These are phyloP conservation scores for Lasioglossum lativentre DNA, from an alignment of 2,888 invertebrate species.

Conservation along the genomic window DNA sequence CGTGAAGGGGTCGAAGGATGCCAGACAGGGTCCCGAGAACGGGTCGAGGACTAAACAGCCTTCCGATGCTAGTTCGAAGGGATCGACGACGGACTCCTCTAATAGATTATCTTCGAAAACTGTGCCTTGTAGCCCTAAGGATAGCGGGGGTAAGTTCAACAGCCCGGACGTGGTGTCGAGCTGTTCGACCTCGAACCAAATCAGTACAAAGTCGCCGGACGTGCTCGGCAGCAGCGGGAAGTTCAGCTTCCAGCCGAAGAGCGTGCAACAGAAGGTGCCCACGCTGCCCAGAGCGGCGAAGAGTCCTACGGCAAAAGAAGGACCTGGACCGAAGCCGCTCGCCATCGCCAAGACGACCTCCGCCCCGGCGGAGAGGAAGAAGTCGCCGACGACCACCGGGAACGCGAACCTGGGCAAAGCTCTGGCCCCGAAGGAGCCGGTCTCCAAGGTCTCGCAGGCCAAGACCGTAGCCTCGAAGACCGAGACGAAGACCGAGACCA, in stretches of 20 bases:
- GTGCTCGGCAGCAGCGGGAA: conserved; percentile 77
- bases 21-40: conserved; percentile 65
- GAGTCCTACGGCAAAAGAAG: conserved; percentile 78
- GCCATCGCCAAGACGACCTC: conserved; percentile 84
- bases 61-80: conserved; percentile 65
- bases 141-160: conserved; percentile 83
- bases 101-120: conserved; percentile 61
- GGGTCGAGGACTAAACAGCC: conserved; percentile 47
- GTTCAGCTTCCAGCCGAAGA: conserved; percentile 77
- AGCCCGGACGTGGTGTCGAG: conserved; percentile 91
- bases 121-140: conserved; percentile 77
- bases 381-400: conserved; percentile 68
- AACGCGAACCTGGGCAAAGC: conserved; percentile 59
- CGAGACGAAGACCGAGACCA: conserved; percentile 53
- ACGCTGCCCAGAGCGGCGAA: conserved; percentile 81
- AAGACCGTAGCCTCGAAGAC: conserved; percentile 47
- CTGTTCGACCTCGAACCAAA: conserved; percentile 85
- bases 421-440: conserved; percentile 55
- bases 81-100: conserved; percentile 72
- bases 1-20: conserved; percentile 65
- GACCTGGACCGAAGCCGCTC: conserved; percentile 84
- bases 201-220: conserved; percentile 85
- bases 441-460: conserved; percentile 43
- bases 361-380: conserved; percentile 82
- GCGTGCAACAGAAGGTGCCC: conserved; percentile 77